These are phyloP conservation scores for Muscicapa adusta DNA, from an alignment of 2,113 vertebrate species.

Conservation along the genomic window DNA sequence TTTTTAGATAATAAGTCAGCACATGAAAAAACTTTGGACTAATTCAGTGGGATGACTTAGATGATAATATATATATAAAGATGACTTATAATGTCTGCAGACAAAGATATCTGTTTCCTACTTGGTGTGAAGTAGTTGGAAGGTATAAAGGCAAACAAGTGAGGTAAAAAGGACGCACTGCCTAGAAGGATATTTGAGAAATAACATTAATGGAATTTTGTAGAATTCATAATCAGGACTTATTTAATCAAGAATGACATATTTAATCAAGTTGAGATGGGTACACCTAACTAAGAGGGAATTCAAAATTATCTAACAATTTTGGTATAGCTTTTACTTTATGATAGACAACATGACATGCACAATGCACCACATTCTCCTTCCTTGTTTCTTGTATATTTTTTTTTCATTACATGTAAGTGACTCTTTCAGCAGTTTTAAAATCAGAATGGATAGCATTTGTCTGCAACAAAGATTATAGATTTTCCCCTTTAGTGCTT, in stretches of 20 bases:
- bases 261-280: background rate
- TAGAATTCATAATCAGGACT: background rate
- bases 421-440: background rate
- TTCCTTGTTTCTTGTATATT: background rate
- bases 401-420: background rate
- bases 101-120: background rate
- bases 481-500: background rate
- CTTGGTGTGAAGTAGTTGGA: background rate
- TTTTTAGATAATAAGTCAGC: background rate
- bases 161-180: accelerated
- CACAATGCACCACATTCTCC: background rate
- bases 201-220: background rate
- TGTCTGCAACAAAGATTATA: background rate
- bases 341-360: background rate
- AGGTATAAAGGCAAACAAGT: background rate
- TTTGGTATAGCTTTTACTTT: background rate
- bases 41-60: background rate
- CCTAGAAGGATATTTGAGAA: background rate
- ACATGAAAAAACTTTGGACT: background rate
- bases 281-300: background rate
- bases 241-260: background rate
- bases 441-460: background rate
- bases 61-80: background rate
- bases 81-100: background rate
- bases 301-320: background rate